Evolutionary conservation across 2,797 vertebrate genomes (phyloP).

Genomic region (Xenentodon cancila): DNA sequence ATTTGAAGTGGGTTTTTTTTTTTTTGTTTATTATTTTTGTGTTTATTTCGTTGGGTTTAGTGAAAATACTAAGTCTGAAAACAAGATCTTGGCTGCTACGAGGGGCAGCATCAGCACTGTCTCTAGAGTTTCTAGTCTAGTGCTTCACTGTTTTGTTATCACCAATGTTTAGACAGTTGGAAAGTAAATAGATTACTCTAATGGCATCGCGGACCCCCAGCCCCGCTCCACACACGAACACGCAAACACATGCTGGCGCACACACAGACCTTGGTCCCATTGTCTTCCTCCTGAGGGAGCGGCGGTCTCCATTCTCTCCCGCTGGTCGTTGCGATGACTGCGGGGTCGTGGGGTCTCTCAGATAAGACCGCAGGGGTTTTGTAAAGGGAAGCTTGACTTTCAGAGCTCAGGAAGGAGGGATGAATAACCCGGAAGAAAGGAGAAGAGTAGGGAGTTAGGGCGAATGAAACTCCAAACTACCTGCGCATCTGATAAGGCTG

Average conservation of each 20-base stretch:
- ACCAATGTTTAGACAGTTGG: slow-evolving; percentile 78
- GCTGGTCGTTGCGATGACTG: slow-evolving; percentile 63
- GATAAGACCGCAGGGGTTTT: slow-evolving; percentile 88
- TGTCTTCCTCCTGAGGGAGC: slow-evolving; percentile 57
- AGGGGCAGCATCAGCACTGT: slow-evolving; percentile 17
- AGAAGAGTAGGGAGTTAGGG: slow-evolving; percentile 80
- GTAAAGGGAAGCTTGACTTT: slow-evolving; percentile 90
- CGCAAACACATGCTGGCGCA: slow-evolving; percentile 11
- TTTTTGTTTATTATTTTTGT: too few species aligned
- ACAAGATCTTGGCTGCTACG: background rate
- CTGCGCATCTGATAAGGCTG: slow-evolving; percentile 88
- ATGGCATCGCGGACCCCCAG: slow-evolving; percentile 35
- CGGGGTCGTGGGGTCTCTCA: slow-evolving; percentile 85
- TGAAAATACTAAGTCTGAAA: background rate
- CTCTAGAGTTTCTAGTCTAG: slow-evolving; percentile 39
- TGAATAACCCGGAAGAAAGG: slow-evolving; percentile 84
- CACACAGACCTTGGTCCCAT: slow-evolving; percentile 45
- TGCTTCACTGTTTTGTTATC: slow-evolving; percentile 67
- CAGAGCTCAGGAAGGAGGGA: slow-evolving; percentile 87
- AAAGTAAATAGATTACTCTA: slow-evolving; percentile 73
- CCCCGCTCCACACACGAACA: slow-evolving; percentile 18
- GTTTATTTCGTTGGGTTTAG: too few species aligned
- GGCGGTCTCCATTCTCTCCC: slow-evolving; percentile 64
- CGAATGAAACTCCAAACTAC: slow-evolving; percentile 87
- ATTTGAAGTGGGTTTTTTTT: too few species aligned